Percentiles rank a stretch among this genome's conserved stretches.
These are phyloP conservation scores for Lycopodina hypogea DNA, from an alignment of 37 sponge, comb jelly and placozoan genomes.

Conservation along the genomic window DNA sequence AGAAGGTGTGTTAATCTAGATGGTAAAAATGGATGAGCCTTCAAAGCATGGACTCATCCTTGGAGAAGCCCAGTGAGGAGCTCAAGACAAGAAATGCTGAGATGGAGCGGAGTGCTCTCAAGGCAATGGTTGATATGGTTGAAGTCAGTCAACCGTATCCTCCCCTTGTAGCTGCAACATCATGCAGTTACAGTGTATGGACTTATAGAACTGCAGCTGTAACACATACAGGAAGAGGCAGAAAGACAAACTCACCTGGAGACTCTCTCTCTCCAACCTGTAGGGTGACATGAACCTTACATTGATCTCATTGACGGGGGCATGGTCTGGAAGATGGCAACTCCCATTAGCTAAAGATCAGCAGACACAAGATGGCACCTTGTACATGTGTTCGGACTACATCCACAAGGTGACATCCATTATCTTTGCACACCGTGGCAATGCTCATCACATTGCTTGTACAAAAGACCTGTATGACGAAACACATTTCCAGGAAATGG, in stretches of 20 bases:
- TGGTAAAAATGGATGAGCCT: too few species aligned
- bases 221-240: background rate
- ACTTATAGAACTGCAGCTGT: background rate
- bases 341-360: background rate
- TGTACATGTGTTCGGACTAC: background rate
- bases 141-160: background rate
- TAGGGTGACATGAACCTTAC: background rate
- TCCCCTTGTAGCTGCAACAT: background rate
- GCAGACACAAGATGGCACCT: background rate
- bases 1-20: too few species aligned
- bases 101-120: background rate
- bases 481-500: too few species aligned
- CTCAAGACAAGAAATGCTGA: background rate
- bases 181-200: background rate
- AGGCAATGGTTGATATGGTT: background rate
- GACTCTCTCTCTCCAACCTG: background rate
- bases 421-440: background rate
- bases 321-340: background rate
- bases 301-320: background rate
- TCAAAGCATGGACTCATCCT: background rate
- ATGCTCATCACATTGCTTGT: background rate
- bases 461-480: background rate
- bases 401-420: background rate
- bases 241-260: background rate
- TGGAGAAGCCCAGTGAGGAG: background rate